Conservation (phyloP, 1,140 invertebrate species). For the Brachionus asplanchnoidis region DNA sequence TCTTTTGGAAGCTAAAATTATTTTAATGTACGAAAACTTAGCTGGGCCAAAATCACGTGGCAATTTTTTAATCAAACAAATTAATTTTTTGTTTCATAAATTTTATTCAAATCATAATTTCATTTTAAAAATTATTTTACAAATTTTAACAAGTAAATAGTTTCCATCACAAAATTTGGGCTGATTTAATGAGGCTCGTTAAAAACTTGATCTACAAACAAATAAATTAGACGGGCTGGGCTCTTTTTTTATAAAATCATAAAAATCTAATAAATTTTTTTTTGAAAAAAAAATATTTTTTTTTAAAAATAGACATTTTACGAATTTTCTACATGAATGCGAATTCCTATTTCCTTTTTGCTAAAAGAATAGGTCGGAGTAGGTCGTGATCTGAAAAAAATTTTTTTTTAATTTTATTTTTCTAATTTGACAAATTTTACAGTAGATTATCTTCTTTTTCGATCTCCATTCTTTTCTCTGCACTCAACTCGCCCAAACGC, state of each 20-base stretch:
- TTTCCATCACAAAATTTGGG: not conserved
- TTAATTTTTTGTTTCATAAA: not conserved
- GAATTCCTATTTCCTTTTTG: conserved; percentile 30
- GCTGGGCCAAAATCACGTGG: conserved; percentile 33
- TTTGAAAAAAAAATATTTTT: not conserved
- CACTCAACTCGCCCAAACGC: not conserved
- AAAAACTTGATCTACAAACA: not conserved
- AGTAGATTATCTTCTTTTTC: conserved; percentile 26
- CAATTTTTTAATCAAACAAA: not conserved
- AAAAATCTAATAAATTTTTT: not conserved
- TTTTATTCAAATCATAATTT: not conserved
- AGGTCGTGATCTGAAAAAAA: not conserved
- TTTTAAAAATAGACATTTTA: not conserved
- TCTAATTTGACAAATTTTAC: not conserved
- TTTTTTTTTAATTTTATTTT: not conserved
- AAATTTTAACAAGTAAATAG: not conserved
- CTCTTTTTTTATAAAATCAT: not conserved
- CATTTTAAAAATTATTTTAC: not conserved
- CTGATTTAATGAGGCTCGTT: not conserved
- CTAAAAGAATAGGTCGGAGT: not conserved
- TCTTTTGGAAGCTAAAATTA: not conserved
- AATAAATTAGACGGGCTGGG: not conserved
- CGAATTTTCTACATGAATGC: conserved; percentile 35
- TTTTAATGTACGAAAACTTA: no score
- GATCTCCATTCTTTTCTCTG: not conserved